These are phyloP conservation scores for Chrysomela aeneicollis DNA, from an alignment of 2,888 invertebrate genomes.

Conservation along the genomic window DNA sequence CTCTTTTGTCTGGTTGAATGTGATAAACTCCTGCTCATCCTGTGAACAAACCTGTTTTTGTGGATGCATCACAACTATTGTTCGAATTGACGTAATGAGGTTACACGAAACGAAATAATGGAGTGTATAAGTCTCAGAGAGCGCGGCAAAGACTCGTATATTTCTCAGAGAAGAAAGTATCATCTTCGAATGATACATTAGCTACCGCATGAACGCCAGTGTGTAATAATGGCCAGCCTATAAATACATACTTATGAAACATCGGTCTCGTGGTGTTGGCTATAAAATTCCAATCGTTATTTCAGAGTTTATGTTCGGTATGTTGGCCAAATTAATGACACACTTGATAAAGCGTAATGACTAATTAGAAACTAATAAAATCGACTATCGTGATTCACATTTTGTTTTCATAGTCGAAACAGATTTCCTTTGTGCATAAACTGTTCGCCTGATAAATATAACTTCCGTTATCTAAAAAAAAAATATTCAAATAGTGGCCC, in stretches of 20 bases:
- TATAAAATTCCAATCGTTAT: slow-evolving; percentile 36
- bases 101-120: no score
- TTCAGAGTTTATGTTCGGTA: neutral
- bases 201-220: neutral
- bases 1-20: no score
- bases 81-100: no score
- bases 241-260: slow-evolving; percentile 35
- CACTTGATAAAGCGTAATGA: slow-evolving; percentile 5
- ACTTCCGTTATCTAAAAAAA: no score
- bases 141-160: no score
- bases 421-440: neutral
- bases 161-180: no score
- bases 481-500: no score
- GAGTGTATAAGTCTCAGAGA: no score
- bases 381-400: neutral
- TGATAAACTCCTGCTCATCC: no score
- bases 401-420: neutral
- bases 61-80: no score
- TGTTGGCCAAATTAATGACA: neutral
- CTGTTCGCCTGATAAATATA: neutral
- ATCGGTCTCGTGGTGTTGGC: slow-evolving; percentile 28
- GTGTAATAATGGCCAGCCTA: slow-evolving; percentile 32
- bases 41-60: no score
- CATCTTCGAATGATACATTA: neutral
- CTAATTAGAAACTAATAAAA: neutral